Evolutionary conservation across 2,113 vertebrate genomes (phyloP).

Genomic region (Tapirus terrestris): DNA sequence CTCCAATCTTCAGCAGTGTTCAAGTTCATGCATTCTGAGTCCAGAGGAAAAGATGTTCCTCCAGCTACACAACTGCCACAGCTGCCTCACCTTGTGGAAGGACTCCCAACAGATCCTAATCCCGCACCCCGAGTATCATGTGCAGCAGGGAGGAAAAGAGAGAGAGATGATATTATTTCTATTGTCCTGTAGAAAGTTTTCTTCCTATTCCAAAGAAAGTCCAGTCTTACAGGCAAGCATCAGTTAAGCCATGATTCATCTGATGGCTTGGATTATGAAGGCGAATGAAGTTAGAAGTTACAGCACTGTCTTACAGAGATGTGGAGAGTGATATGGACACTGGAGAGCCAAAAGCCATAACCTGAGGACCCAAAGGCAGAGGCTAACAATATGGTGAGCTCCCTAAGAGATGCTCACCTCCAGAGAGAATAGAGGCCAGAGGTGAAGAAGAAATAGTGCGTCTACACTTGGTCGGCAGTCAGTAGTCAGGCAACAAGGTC

Average conservation of each 20-base stretch:
- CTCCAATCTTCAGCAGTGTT: not conserved
- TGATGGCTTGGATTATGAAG: not conserved
- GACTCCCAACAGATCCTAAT: not conserved
- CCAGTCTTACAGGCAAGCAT: not conserved
- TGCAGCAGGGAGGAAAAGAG: not conserved
- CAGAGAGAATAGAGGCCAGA: not conserved
- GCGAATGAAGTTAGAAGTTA: not conserved
- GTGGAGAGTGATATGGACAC: not conserved
- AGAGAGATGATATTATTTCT: not conserved
- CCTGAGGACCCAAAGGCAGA: not conserved
- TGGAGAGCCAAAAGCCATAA: not conserved
- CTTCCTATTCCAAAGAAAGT: not conserved
- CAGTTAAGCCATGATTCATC: not conserved
- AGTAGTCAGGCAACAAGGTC: not conserved
- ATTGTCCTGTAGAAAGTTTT: not conserved
- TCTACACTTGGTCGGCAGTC: not conserved
- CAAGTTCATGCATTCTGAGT: not conserved
- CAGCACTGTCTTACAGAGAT: not conserved
- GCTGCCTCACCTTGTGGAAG: not conserved
- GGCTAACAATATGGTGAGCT: not conserved
- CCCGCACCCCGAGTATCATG: not conserved
- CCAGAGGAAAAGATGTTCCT: not conserved
- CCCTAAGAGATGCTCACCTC: not conserved
- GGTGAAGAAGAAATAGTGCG: not conserved
- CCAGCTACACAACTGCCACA: not conserved